Evolutionary conservation across 1,140 invertebrate species (phyloP).

Genomic region (Eufriesea mexicana): DNA sequence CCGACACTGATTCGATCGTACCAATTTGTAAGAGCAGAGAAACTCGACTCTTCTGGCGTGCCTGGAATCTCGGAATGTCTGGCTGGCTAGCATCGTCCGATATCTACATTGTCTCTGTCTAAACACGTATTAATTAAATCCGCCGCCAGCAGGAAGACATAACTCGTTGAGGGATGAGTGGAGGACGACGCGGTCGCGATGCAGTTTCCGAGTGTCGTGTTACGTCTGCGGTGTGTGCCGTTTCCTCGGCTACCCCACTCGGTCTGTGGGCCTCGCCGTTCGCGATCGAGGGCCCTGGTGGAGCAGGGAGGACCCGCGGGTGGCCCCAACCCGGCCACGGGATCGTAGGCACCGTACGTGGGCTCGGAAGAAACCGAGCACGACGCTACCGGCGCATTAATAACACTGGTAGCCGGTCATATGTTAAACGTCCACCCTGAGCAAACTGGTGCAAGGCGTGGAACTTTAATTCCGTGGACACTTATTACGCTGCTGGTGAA

Average conservation of each 20-base stretch:
- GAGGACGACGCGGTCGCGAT: conserved; percentile 60
- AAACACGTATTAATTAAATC: conserved; percentile 79
- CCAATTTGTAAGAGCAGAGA: background rate
- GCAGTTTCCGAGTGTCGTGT: conserved; percentile 75
- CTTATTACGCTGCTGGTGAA: conserved; percentile 31
- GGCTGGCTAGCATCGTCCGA: background rate
- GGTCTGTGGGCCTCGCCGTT: background rate
- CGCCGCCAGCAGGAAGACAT: conserved; percentile 73
- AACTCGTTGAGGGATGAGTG: conserved; percentile 70
- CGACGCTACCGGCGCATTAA: conserved; percentile 79
- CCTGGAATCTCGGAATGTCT: background rate
- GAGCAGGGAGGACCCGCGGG: conserved; percentile 72
- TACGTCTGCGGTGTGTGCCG: conserved; percentile 66
- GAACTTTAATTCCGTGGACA: conserved; percentile 46
- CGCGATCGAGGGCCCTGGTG: conserved; percentile 49
- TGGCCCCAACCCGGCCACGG: conserved; percentile 68
- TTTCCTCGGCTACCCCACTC: conserved; percentile 23
- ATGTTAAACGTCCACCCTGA: conserved; percentile 82
- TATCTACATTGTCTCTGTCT: conserved; percentile 70
- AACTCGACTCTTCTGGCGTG: too few species aligned
- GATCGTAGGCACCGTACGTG: conserved; percentile 65
- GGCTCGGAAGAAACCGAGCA: conserved; percentile 74
- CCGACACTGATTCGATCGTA: background rate
- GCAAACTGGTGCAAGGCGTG: too few species aligned
- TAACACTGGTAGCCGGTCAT: conserved; percentile 82